phyloP scores from a whole-genome alignment of 2,888 invertebrate genomes.

The Drosophila planitibia region DNA sequence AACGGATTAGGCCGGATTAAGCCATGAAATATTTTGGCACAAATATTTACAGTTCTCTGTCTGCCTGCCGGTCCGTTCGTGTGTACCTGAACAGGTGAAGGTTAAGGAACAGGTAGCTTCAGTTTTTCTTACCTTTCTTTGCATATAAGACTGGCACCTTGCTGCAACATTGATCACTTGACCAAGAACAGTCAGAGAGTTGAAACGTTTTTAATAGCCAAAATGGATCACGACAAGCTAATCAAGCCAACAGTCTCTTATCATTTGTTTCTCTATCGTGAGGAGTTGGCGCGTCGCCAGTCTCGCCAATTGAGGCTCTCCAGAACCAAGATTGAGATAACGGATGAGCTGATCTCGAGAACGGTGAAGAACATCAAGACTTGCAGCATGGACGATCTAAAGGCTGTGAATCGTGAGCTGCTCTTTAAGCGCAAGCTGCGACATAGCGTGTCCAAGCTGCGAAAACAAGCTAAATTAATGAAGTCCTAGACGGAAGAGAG shows the following conservation, averaged over 20 bases:
- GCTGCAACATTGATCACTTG: slow-evolving; percentile 38
- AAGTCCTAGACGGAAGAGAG: background rate
- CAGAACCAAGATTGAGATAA: slow-evolving; percentile 67
- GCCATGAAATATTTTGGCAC: slow-evolving; percentile 76
- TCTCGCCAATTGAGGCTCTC: slow-evolving; percentile 64
- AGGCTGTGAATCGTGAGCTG: slow-evolving; percentile 70
- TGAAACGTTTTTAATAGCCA: background rate
- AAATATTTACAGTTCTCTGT: slow-evolving; percentile 69
- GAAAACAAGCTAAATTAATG: slow-evolving; percentile 46
- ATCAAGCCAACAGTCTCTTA: slow-evolving; percentile 67
- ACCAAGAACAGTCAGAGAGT: slow-evolving; percentile 25
- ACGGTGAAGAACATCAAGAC: slow-evolving; percentile 67
- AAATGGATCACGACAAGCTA: slow-evolving; percentile 61
- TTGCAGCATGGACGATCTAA: slow-evolving; percentile 73
- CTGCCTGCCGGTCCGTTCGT: background rate
- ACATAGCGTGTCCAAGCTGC: slow-evolving; percentile 54
- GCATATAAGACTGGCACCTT: slow-evolving; percentile 38
- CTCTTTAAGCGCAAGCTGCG: slow-evolving; percentile 66
- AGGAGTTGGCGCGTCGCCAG: slow-evolving; percentile 65
- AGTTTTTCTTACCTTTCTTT: background rate
- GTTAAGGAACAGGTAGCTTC: slow-evolving; percentile 7
- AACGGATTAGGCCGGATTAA: slow-evolving; percentile 72
- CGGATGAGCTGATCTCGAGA: slow-evolving; percentile 68
- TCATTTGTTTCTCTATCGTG: slow-evolving; percentile 69
- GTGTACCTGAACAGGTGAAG: slow-evolving; percentile 15